Percentiles rank a stretch among this genome's conserved stretches.
phyloP scores from a whole-genome alignment of 2,113 vertebrate species.

The Ploceus nigricollis region DNA sequence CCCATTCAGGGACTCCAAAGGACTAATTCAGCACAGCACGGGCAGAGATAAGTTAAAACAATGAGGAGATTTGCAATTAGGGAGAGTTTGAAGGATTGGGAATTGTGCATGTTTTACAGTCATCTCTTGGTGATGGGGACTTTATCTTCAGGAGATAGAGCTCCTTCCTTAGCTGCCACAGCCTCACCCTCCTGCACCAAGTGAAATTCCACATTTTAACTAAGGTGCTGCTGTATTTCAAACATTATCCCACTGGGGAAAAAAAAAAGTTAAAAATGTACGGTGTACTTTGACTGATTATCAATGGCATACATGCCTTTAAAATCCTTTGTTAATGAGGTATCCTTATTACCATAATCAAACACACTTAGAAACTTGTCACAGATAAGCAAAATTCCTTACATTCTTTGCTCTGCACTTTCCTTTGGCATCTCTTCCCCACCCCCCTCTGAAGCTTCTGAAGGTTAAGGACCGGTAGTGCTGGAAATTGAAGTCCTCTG shows the following conservation, averaged over 20 bases:
- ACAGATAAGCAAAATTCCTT: constrained; percentile 63
- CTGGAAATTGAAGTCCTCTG: constrained; percentile 25
- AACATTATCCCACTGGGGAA: background rate
- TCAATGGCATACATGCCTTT: constrained; percentile 38
- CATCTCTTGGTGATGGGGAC: background rate
- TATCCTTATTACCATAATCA: constrained; percentile 60
- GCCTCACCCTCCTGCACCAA: background rate
- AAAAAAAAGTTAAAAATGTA: background rate
- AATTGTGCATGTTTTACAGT: background rate
- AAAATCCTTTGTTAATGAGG: constrained; percentile 54
- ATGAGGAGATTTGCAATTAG: constrained; percentile 32
- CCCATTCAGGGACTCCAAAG: constrained; percentile 35
- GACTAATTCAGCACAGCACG: constrained; percentile 40
- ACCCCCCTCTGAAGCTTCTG: constrained; percentile 22
- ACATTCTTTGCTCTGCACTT: constrained; percentile 42
- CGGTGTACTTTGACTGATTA: constrained; percentile 2
- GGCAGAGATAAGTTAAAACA: constrained; percentile 52
- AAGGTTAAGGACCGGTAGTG: constrained; percentile 11
- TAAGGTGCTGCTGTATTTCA: background rate
- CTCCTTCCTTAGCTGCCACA: background rate
- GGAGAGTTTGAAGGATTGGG: constrained; percentile 1
- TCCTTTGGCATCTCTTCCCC: constrained; percentile 22
- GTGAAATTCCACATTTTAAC: constrained; percentile 5
- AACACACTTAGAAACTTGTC: constrained; percentile 53
- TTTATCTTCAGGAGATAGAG: background rate